These are phyloP conservation scores for Rhinatrema bivittatum DNA, from an alignment of 2,797 vertebrate species.

Conservation along the genomic window DNA sequence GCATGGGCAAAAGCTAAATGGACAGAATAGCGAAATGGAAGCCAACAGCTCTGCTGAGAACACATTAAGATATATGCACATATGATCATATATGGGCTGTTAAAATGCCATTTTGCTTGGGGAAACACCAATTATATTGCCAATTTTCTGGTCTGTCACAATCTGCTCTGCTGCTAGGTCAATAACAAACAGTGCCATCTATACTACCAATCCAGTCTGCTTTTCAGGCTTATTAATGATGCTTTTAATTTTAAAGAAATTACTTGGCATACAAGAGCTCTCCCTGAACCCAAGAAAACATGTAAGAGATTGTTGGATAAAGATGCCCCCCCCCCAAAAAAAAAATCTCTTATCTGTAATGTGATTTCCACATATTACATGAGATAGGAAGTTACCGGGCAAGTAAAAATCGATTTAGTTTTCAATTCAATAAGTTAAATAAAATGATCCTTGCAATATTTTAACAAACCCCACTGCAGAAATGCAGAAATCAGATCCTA, in stretches of 20 bases:
- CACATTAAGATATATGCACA: too few relatives aligned
- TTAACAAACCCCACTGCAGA: constrained; percentile 12
- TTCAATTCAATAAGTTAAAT: constrained; percentile 41
- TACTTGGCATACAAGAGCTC: constrained; percentile 26
- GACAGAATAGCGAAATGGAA: too few relatives aligned
- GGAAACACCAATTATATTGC: too few relatives aligned
- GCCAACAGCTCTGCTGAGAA: too few relatives aligned
- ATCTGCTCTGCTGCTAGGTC: too few relatives aligned
- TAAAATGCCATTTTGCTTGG: too few relatives aligned
- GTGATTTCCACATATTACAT: constrained; percentile 20
- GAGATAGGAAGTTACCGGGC: constrained; percentile 15
- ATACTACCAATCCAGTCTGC: too few relatives aligned
- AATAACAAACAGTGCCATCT: too few relatives aligned
- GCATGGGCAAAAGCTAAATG: too few relatives aligned
- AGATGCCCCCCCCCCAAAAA: neutral
- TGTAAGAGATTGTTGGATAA: constrained; percentile 14
- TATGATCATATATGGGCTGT: too few relatives aligned
- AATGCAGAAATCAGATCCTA: neutral
- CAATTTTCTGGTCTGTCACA: too few relatives aligned
- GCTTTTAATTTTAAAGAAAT: constrained; percentile 33
- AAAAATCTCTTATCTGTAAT: constrained; percentile 3
- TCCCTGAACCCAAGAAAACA: constrained; percentile 7
- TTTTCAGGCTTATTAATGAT: too few relatives aligned
- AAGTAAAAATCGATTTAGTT: constrained; percentile 20
- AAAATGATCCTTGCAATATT: constrained; percentile 16